Conservation (phyloP, 2,113 vertebrate species). For the Sander lucioperca region DNA sequence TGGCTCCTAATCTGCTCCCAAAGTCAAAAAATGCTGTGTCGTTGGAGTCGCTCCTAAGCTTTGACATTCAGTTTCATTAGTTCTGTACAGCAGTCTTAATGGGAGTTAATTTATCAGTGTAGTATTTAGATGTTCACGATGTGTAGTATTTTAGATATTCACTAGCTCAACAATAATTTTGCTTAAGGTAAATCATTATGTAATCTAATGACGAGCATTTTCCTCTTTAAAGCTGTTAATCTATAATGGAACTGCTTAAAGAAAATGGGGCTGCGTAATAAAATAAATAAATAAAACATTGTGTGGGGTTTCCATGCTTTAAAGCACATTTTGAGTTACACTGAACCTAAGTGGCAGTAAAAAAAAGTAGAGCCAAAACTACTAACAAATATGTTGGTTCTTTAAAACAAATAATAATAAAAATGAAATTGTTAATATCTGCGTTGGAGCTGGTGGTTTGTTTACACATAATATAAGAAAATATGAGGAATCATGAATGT, state of each 20-base stretch:
- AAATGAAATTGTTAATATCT: background rate
- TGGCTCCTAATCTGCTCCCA: background rate
- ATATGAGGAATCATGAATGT: background rate
- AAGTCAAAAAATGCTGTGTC: slow-evolving; percentile 4
- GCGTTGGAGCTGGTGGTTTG: background rate
- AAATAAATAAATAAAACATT: too few relatives aligned
- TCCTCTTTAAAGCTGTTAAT: slow-evolving; percentile 15
- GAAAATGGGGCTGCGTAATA: background rate
- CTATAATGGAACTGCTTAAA: background rate
- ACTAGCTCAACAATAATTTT: too few relatives aligned
- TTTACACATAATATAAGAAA: background rate
- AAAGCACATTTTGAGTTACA: background rate
- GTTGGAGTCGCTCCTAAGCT: background rate
- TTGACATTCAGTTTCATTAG: slow-evolving; percentile 14
- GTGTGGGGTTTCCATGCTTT: background rate
- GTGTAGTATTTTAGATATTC: background rate
- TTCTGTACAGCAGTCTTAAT: slow-evolving; percentile 3
- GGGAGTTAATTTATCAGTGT: background rate
- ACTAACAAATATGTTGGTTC: background rate
- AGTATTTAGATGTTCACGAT: background rate
- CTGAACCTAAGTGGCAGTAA: background rate
- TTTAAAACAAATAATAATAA: background rate
- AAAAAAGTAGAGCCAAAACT: background rate
- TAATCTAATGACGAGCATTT: background rate
- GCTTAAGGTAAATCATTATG: background rate